Conservation (phyloP, 2,113 vertebrate species). For the Polypterus bichir region DNA sequence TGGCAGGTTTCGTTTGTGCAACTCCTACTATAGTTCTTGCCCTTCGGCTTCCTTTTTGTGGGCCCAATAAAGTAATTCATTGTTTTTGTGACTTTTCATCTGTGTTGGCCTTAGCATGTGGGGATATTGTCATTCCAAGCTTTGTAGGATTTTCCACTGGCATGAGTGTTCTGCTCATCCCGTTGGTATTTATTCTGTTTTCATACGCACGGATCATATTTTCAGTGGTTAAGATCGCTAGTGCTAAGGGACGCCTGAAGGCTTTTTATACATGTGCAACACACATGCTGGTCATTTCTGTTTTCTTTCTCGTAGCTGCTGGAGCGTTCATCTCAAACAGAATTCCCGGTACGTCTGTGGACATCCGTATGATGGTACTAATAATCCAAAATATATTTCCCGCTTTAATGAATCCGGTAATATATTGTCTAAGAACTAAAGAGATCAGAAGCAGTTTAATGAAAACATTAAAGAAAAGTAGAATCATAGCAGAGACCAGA, state of each 20-base stretch:
- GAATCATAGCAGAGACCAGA: neutral
- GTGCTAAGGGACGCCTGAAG: neutral
- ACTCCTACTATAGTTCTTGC: neutral
- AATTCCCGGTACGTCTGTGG: neutral
- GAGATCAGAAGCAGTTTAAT: neutral
- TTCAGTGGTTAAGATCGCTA: neutral
- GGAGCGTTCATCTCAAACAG: neutral
- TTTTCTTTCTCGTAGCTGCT: neutral
- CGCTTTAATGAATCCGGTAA: neutral
- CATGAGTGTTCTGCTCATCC: neutral
- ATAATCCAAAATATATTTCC: neutral
- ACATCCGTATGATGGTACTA: neutral
- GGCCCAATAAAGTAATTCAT: neutral
- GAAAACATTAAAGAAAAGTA: neutral
- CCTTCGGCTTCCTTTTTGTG: neutral
- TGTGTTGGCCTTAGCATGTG: neutral
- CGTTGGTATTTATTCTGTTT: neutral
- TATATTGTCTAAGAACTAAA: neutral
- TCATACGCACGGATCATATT: neutral
- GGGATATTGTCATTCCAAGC: neutral
- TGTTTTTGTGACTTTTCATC: slow-evolving; percentile 1
- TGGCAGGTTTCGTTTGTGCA: neutral
- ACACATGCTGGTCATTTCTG: slow-evolving; percentile 2
- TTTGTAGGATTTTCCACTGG: neutral
- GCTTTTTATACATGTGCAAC: neutral